phyloP scores from a whole-genome alignment of 2,888 invertebrate species.

The Drosophila testacea region DNA sequence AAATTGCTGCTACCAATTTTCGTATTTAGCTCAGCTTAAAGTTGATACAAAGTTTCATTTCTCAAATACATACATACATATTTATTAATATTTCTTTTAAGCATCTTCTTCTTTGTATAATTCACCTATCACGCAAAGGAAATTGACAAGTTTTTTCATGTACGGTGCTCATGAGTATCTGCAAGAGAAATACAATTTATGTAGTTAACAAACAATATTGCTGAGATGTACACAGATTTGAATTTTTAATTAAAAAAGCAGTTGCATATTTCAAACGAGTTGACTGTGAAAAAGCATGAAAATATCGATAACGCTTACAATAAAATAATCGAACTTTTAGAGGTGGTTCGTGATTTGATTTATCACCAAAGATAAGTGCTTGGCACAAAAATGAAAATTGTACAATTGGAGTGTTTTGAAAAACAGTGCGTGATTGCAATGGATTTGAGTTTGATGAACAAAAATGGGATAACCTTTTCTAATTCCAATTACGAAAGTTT shows the following conservation, averaged over 20 bases:
- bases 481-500: conserved; percentile 42
- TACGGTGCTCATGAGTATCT: conserved; percentile 92
- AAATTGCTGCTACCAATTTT: conserved; percentile 75
- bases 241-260: background rate
- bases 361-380: background rate
- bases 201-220: background rate
- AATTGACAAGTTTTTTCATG: conserved; percentile 87
- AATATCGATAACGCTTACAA: conserved; percentile 17
- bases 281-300: conserved; percentile 3
- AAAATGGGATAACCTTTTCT: conserved; percentile 54
- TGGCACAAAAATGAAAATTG: background rate
- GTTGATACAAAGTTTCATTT: conserved; percentile 76
- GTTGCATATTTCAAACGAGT: background rate
- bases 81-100: conserved; percentile 57
- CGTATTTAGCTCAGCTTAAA: conserved; percentile 78
- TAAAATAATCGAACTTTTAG: background rate
- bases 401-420: background rate
- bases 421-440: background rate
- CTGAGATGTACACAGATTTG: background rate
- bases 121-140: conserved; percentile 85
- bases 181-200: conserved; percentile 69
- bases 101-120: conserved; percentile 73
- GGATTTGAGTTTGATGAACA: conserved; percentile 7
- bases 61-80: conserved; percentile 64
- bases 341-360: background rate